Conservation (phyloP, 2,797 vertebrate genomes). For the Oreortyx pictus region DNA sequence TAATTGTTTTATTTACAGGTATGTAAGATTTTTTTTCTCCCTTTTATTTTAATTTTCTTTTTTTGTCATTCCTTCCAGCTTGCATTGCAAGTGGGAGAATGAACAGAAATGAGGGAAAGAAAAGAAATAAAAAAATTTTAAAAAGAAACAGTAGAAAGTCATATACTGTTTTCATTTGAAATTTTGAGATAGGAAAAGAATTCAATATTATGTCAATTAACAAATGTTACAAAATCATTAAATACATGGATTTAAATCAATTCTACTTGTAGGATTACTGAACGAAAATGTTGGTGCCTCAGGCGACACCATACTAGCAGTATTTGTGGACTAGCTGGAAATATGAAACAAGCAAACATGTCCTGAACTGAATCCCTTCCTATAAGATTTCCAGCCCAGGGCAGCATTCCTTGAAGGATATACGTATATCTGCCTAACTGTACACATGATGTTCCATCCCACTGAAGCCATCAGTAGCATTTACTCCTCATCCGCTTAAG, state of each 20-base stretch:
- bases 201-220: constrained; percentile 27
- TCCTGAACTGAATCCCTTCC: constrained; percentile 59
- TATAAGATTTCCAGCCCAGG: constrained; percentile 59
- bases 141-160: not conserved
- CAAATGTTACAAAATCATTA: constrained; percentile 52
- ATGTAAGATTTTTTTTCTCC: not conserved
- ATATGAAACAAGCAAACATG: constrained; percentile 63
- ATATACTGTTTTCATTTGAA: not conserved
- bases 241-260: constrained; percentile 29
- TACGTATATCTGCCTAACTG: constrained; percentile 41
- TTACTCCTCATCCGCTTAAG: constrained; percentile 53
- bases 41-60: no score
- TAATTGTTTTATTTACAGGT: not conserved
- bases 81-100: not conserved
- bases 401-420: constrained; percentile 66
- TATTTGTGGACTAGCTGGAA: constrained; percentile 48
- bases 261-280: constrained; percentile 35
- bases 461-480: constrained; percentile 42
- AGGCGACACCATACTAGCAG: not conserved
- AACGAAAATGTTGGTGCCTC: constrained; percentile 32
- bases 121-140: not conserved
- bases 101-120: not conserved
- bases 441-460: constrained; percentile 7
- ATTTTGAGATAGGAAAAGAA: constrained; percentile 2
- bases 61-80: not conserved